Conservation (phyloP, 2,113 vertebrate species). For the Callopanchax toddi region DNA sequence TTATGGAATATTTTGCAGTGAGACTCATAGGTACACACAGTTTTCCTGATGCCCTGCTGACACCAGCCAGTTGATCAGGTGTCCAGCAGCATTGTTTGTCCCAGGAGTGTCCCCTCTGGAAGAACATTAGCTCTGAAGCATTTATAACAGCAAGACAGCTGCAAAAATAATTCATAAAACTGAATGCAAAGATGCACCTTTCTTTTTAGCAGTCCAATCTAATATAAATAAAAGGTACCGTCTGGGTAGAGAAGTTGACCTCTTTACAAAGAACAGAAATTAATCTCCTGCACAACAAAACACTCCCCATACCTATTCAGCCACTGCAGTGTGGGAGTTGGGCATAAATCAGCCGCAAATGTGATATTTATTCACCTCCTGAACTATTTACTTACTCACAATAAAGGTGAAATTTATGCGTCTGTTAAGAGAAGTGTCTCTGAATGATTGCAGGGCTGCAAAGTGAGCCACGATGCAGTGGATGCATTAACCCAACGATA, state of each 20-base stretch:
- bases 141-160: slow-evolving; percentile 20
- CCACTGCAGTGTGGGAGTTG: not conserved
- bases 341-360: slow-evolving; percentile 55
- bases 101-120: slow-evolving; percentile 7
- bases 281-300: slow-evolving; percentile 22
- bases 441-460: slow-evolving; percentile 39
- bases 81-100: slow-evolving; percentile 1
- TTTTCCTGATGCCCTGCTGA: slow-evolving; percentile 9
- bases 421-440: slow-evolving; percentile 55
- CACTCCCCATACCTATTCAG: slow-evolving; percentile 13
- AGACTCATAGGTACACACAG: not conserved
- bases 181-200: not conserved
- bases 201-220: slow-evolving; percentile 17
- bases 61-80: not conserved
- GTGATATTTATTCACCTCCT: slow-evolving; percentile 58
- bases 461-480: slow-evolving; percentile 47
- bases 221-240: slow-evolving; percentile 36
- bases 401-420: slow-evolving; percentile 66
- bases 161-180: slow-evolving; percentile 8
- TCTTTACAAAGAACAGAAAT: slow-evolving; percentile 35
- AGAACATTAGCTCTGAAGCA: slow-evolving; percentile 19
- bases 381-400: slow-evolving; percentile 68
- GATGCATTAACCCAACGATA: slow-evolving; percentile 51
- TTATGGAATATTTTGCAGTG: not conserved
- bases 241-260: slow-evolving; percentile 18